phyloP scores from a whole-genome alignment of 2,888 invertebrate genomes.

The Aromia moschata region DNA sequence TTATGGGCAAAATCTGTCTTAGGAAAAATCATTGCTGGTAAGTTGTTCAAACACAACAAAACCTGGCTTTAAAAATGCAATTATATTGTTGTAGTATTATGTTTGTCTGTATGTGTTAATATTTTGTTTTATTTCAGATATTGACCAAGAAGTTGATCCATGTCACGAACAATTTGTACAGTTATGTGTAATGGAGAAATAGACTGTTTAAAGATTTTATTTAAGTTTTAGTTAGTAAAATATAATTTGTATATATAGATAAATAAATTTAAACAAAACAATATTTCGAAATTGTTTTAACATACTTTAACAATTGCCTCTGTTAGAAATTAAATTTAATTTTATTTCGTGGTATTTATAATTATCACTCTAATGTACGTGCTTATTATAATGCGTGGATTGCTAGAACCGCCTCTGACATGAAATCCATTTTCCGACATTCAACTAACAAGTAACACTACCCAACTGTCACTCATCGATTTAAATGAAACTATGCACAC shows the following conservation, averaged over 20 bases:
- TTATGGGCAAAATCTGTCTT: slow-evolving; percentile 48
- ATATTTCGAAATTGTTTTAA: background rate
- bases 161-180: slow-evolving; percentile 52
- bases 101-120: background rate
- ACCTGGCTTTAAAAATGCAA: background rate
- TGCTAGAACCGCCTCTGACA: too few relatives aligned
- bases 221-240: background rate
- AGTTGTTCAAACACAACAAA: background rate
- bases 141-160: slow-evolving; percentile 26
- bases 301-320: too few relatives aligned
- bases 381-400: background rate
- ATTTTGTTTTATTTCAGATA: slow-evolving; percentile 20
- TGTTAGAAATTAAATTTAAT: too few relatives aligned
- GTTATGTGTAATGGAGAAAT: slow-evolving; percentile 33
- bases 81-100: background rate
- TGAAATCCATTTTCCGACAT: too few relatives aligned
- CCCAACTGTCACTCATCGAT: too few relatives aligned
- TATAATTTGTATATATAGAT: background rate
- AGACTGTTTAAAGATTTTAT: background rate
- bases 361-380: background rate
- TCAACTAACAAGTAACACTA: too few relatives aligned
- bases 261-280: background rate
- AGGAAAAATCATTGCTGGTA: slow-evolving; percentile 18
- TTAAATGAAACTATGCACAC: too few relatives aligned
- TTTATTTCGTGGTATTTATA: background rate